Conservation (phyloP, 1,140 invertebrate species). For the Dendrolimus punctatus region DNA sequence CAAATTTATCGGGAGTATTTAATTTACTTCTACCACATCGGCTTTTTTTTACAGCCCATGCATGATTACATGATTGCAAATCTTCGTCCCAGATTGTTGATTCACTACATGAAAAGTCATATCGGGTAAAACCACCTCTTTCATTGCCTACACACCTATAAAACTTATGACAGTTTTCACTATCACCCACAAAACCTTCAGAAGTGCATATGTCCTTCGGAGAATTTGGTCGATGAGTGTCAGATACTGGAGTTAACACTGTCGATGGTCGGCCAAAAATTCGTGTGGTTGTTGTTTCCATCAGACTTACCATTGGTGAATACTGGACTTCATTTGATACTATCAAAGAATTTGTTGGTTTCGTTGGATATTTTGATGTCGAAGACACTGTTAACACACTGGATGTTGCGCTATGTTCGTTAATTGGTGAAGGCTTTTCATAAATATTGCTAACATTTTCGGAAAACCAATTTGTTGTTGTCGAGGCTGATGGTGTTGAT, state of each 20-base stretch:
- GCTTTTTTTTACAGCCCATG: conserved; percentile 69
- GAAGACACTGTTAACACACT: conserved; percentile 5
- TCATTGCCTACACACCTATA: conserved; percentile 82
- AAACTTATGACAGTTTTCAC: conserved; percentile 82
- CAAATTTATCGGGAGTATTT: no score
- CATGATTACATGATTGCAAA: conserved; percentile 78
- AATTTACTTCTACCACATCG: conserved; percentile 29
- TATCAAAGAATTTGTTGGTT: conserved; percentile 1
- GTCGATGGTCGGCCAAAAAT: not conserved
- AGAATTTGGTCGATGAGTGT: not conserved
- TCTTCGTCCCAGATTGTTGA: conserved; percentile 83
- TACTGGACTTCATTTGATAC: not conserved
- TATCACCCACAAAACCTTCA: conserved; percentile 81
- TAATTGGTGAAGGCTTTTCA: conserved; percentile 2
- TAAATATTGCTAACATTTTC: conserved; percentile 3
- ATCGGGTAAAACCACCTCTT: conserved; percentile 73
- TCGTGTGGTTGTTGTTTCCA: not conserved
- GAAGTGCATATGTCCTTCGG: conserved; percentile 25
- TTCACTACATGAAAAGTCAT: conserved; percentile 79
- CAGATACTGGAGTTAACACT: not conserved
- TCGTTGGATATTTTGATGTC: conserved; percentile 7
- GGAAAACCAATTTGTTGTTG: not conserved
- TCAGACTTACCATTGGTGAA: no score
- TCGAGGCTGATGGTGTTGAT: not conserved
- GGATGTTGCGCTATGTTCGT: conserved; percentile 1